Percentiles rank a stretch among this genome's conserved stretches.
phyloP scores from a whole-genome alignment of 2,888 invertebrate genomes.

The Pyrrhia umbra region DNA sequence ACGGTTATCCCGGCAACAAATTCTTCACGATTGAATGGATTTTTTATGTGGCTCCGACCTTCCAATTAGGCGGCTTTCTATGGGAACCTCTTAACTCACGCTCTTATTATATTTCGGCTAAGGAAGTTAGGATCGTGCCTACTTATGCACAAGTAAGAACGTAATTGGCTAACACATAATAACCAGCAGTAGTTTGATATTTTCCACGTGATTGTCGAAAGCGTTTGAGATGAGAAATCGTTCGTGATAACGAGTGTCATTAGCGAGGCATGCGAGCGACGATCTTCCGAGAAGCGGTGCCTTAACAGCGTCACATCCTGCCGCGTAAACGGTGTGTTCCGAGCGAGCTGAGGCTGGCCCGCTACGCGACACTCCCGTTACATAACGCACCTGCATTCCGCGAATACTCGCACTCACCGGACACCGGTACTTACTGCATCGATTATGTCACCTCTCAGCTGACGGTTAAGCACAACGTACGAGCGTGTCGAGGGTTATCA shows the following conservation, averaged over 20 bases:
- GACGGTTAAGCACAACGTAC: slow-evolving; percentile 79
- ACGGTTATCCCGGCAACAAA: slow-evolving; percentile 63
- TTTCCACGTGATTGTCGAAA: slow-evolving; percentile 46
- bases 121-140: slow-evolving; percentile 27
- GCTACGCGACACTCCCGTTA: slow-evolving; percentile 47
- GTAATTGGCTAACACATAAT: slow-evolving; percentile 44
- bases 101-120: slow-evolving; percentile 56
- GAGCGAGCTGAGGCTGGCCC: slow-evolving; percentile 23
- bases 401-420: slow-evolving; percentile 76
- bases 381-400: slow-evolving; percentile 79
- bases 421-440: slow-evolving; percentile 88
- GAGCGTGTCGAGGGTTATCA: slow-evolving; percentile 69
- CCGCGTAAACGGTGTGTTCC: slow-evolving; percentile 47
- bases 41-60: slow-evolving; percentile 73
- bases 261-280: slow-evolving; percentile 61
- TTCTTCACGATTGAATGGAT: slow-evolving; percentile 70
- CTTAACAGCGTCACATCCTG: slow-evolving; percentile 61
- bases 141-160: slow-evolving; percentile 29
- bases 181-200: slow-evolving; percentile 22
- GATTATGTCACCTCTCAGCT: slow-evolving; percentile 88
- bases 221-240: slow-evolving; percentile 45
- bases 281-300: slow-evolving; percentile 59
- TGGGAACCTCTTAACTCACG: slow-evolving; percentile 67
- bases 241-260: slow-evolving; percentile 62
- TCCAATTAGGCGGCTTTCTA: slow-evolving; percentile 76